Percentiles rank a stretch among this genome's conserved stretches.
These are phyloP conservation scores for Linurgus olivaceus DNA, from an alignment of 2,797 vertebrate genomes.

Conservation along the genomic window DNA sequence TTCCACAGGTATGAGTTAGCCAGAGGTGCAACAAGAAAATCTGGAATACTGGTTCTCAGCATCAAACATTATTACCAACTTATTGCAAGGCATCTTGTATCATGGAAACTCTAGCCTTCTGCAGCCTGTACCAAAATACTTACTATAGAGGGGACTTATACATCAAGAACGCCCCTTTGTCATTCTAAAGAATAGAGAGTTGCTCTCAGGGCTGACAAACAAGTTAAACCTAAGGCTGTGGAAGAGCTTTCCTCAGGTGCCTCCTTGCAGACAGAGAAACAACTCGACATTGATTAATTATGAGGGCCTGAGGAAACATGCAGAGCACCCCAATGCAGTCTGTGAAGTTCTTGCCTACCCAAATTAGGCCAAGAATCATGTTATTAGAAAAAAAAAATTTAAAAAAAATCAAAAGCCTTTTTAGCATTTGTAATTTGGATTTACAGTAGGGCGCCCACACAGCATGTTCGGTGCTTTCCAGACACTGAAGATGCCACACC, in stretches of 20 bases:
- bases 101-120: not conserved
- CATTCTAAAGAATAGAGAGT: not conserved
- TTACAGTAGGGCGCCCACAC: constrained; percentile 49
- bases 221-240: not conserved
- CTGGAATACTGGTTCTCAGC: not conserved
- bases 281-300: constrained; percentile 3
- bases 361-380: constrained; percentile 5
- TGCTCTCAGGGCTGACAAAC: not conserved
- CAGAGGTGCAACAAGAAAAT: not conserved
- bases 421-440: constrained; percentile 40
- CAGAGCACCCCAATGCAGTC: not conserved
- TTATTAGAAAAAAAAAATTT: not conserved
- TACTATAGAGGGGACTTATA: not conserved
- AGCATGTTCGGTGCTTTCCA: constrained; percentile 66
- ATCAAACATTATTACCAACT: not conserved
- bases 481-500: constrained; percentile 40
- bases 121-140: not conserved
- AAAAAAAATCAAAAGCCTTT: constrained; percentile 43
- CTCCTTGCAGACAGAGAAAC: not conserved
- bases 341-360: constrained; percentile 26
- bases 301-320: constrained; percentile 52
- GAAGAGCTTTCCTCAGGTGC: not conserved
- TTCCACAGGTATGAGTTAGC: not conserved
- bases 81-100: not conserved
- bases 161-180: not conserved